A percentile compares a stretch with the other conserved stretches of the same genome.
Evolutionary conservation across 2,797 vertebrate species (phyloP).

Genomic region (Notamacropus eugenii): DNA sequence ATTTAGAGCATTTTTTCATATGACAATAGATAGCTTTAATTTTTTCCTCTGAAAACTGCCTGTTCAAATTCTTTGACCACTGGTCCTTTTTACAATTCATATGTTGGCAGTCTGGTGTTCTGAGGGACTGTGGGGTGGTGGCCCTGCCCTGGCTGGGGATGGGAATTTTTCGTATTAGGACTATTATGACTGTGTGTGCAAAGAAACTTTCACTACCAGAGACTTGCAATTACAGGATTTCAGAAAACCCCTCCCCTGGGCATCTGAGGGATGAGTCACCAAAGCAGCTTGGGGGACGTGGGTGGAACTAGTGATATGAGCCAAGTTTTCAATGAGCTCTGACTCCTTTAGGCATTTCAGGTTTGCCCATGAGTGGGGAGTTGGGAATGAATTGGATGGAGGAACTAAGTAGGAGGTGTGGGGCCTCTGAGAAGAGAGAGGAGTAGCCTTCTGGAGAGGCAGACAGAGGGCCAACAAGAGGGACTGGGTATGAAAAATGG

Average conservation of each 20-base stretch:
- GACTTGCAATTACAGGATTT: background rate
- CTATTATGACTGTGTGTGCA: background rate
- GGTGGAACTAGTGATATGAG: background rate
- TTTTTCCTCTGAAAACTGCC: no score
- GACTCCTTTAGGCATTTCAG: background rate
- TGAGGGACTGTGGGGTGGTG: background rate
- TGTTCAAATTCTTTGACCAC: no score
- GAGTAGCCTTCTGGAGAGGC: background rate
- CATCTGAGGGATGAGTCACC: background rate
- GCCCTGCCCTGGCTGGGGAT: background rate
- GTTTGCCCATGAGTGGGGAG: background rate
- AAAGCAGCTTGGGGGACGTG: background rate
- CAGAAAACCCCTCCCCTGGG: background rate
- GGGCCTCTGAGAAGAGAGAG: background rate
- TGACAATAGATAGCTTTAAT: no score
- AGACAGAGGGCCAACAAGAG: background rate
- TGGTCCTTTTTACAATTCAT: background rate
- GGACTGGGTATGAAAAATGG: background rate
- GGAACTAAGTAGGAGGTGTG: background rate
- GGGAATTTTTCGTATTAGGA: background rate
- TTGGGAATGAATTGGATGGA: background rate
- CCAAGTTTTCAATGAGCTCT: background rate
- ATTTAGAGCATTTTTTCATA: no score
- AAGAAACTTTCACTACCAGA: background rate
- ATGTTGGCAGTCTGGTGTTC: background rate